Conservation (phyloP, 2,888 invertebrate genomes). For the Dorcus hopei region DNA sequence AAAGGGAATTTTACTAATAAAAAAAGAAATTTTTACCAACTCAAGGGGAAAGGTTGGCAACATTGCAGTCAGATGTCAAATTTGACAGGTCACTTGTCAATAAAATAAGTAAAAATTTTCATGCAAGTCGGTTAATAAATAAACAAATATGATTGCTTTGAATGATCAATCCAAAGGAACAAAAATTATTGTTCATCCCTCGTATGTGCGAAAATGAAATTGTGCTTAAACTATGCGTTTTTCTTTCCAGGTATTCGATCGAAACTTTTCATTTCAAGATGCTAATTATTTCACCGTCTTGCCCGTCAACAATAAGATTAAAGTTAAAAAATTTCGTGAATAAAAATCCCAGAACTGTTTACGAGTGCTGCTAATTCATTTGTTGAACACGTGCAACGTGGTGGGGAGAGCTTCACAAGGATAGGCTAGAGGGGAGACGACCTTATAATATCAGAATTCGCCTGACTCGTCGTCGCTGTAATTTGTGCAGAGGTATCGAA, state of each 20-base stretch:
- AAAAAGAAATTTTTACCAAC: too few species aligned
- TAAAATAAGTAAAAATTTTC: too few species aligned
- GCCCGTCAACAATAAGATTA: slow-evolving; percentile 13
- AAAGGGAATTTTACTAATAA: too few species aligned
- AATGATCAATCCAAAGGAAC: too few species aligned
- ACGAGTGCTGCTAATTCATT: slow-evolving; percentile 14
- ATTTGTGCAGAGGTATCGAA: slow-evolving; percentile 8
- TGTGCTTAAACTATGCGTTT: not conserved
- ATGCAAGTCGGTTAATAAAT: too few species aligned
- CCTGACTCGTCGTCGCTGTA: slow-evolving; percentile 2
- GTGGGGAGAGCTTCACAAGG: slow-evolving; percentile 6
- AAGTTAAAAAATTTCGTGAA: slow-evolving; percentile 17
- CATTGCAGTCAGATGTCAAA: too few species aligned
- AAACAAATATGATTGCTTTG: too few species aligned
- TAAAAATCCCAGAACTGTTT: slow-evolving; percentile 14
- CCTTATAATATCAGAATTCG: slow-evolving; percentile 4
- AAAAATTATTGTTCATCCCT: too few species aligned
- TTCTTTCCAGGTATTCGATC: slow-evolving; percentile 5
- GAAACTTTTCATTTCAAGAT: slow-evolving; percentile 5
- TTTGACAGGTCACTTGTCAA: too few species aligned
- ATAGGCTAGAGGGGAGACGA: slow-evolving; percentile 9
- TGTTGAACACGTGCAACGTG: slow-evolving; percentile 14
- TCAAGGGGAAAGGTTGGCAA: too few species aligned
- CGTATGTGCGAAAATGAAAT: not conserved
- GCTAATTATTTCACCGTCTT: slow-evolving; percentile 14